Conservation (phyloP, 37 sponge, comb jelly and placozoan genomes). For the Beroe forskalii region DNA sequence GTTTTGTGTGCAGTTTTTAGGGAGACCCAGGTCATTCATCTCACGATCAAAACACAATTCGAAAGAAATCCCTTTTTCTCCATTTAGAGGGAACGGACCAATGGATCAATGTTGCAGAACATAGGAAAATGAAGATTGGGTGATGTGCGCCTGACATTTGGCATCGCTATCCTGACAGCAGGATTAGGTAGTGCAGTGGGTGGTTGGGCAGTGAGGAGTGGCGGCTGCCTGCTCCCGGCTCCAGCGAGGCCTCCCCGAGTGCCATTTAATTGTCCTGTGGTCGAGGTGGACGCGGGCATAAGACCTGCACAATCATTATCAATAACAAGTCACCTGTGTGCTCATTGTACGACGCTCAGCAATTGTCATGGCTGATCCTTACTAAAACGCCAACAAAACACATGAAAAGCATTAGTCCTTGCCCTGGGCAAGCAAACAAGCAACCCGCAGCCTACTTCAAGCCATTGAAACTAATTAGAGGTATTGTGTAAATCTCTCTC, state of each 20-base stretch:
- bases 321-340: not conserved
- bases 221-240: too few species aligned
- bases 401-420: not conserved
- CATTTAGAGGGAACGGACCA: not conserved
- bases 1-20: too few species aligned
- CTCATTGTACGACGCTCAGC: not conserved
- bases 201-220: too few species aligned
- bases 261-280: too few species aligned
- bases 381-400: not conserved
- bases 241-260: too few species aligned
- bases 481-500: slow-evolving; percentile 1
- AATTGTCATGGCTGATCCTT: not conserved
- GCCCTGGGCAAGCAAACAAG: not conserved
- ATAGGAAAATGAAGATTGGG: not conserved
- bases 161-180: too few species aligned
- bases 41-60: too few species aligned
- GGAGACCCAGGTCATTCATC: too few species aligned
- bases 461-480: slow-evolving; percentile 51
- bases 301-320: not conserved
- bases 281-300: not conserved
- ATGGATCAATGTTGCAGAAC: not conserved
- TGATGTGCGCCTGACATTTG: not conserved
- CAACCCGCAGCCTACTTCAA: not conserved
- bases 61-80: too few species aligned
- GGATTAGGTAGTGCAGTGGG: too few species aligned